Evolutionary conservation across 2,888 invertebrate species (phyloP).

Genomic region (Ferrisia virgata): DNA sequence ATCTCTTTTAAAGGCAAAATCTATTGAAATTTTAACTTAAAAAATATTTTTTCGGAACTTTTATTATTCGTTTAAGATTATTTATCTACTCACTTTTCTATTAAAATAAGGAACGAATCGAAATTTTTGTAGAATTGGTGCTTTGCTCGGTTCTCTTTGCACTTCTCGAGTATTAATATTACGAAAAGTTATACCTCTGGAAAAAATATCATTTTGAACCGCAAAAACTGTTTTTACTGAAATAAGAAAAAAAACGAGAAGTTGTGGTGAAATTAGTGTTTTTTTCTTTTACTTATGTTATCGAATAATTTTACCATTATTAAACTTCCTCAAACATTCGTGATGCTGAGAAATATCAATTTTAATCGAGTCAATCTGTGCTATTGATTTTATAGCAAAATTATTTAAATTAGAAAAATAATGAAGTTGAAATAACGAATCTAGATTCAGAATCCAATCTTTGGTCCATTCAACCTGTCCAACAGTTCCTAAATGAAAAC

Average conservation of each 20-base stretch:
- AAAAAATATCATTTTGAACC: background rate
- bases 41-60: background rate
- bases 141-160: background rate
- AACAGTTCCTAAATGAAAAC: conserved; percentile 6
- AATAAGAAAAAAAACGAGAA: background rate
- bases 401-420: background rate
- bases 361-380: background rate
- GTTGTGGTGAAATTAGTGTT: background rate
- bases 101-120: background rate
- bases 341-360: background rate
- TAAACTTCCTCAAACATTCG: background rate
- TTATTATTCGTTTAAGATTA: background rate
- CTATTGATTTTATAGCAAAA: no score
- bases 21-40: background rate
- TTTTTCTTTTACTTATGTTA: background rate
- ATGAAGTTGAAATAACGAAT: background rate
- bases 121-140: background rate
- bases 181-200: background rate
- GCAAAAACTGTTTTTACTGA: background rate
- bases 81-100: background rate
- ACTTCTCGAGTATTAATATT: background rate
- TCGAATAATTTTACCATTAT: background rate
- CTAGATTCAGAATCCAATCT: conserved; percentile 11
- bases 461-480: conserved; percentile 1
- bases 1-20: background rate